phyloP scores from a whole-genome alignment of 2,888 invertebrate genomes.

The Melinaea menophilus region DNA sequence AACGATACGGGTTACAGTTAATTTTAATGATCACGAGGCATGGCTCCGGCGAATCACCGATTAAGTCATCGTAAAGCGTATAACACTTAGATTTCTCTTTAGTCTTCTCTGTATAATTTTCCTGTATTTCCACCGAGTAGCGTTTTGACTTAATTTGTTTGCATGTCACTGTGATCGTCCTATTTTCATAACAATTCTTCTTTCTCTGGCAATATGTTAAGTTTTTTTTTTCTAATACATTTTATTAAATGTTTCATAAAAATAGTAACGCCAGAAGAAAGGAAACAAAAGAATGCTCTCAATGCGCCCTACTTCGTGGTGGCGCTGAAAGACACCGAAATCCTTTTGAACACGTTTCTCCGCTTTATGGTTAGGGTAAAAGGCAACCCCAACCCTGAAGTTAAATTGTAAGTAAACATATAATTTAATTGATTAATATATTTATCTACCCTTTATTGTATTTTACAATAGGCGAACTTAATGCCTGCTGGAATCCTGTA shows the following conservation, averaged over 20 bases:
- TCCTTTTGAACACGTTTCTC: constrained; percentile 90
- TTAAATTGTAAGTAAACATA: constrained; percentile 88
- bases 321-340: constrained; percentile 91
- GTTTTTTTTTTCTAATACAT: neutral
- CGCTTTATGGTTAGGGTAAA: constrained; percentile 93
- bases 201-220: constrained; percentile 5
- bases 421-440: neutral
- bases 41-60: constrained; percentile 58
- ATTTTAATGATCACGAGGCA: constrained; percentile 39
- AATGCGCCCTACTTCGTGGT: constrained; percentile 91
- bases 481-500: too few species aligned
- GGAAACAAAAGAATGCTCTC: constrained; percentile 81
- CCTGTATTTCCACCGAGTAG: constrained; percentile 47
- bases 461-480: too few species aligned
- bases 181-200: constrained; percentile 7
- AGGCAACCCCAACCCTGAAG: constrained; percentile 92
- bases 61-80: constrained; percentile 72
- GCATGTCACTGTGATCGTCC: constrained; percentile 20
- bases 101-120: constrained; percentile 55
- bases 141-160: constrained; percentile 16
- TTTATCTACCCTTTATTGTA: too few species aligned
- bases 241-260: constrained; percentile 14
- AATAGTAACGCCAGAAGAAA: constrained; percentile 84
- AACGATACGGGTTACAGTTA: constrained; percentile 5
- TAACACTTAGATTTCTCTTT: constrained; percentile 54